Base-by-base conservation (phyloP, 1,140 invertebrate genomes). In the Drosophila littoralis region DNA sequence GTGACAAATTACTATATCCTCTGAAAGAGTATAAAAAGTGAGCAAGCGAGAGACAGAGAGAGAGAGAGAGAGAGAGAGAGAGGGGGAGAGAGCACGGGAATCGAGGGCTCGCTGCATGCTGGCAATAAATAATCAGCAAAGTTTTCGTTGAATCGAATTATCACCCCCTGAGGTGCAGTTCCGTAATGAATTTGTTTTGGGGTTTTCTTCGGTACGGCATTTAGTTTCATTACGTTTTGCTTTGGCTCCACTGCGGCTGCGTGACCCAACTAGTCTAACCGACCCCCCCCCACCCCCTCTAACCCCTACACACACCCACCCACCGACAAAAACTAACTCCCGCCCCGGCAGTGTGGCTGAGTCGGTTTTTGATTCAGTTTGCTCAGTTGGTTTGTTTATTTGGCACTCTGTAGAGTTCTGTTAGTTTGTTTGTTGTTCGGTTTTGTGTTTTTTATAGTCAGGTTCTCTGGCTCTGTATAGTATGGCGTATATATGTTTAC, bases 71-170 rank as follows among this genome's bases (percentile, higher is more conserved):
- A 66, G 50, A 36, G 43, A 68, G 46, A 54, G 72, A 38, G 28
- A 7, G 43, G 40, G 7, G 15, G 57, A 57, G 61, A 15, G 50
- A 77, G 55, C 64, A 55, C 69, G 61, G 60, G 80, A 80, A 84
- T 89, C 42, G 84, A 22, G 22, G 78, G 10, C 46, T 5, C 22
- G 22, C 22, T 5, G 22, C 22, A 28, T 5, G 17, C 22, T 48
- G 81, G 84, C 84, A 89, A 89, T 89, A 89, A 90, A 89, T 89
- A 90, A 89, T 89, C 84, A 89, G 85, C 68, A 89, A 89, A 89
- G 84, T 89, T 89, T 46, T 90, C 78, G 85, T 71, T 89, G 84
- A 89, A 89, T 89, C 84, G 84, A 89, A 89, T 89, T 89, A 89
- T 89, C 85, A 90, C 84, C 84, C 84, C 84, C 84, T 79, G 75